Evolutionary conservation across 2,888 invertebrate genomes (phyloP), one percentile per base, ranked within the genome.

Genomic region (Junonia oenone): DNA sequence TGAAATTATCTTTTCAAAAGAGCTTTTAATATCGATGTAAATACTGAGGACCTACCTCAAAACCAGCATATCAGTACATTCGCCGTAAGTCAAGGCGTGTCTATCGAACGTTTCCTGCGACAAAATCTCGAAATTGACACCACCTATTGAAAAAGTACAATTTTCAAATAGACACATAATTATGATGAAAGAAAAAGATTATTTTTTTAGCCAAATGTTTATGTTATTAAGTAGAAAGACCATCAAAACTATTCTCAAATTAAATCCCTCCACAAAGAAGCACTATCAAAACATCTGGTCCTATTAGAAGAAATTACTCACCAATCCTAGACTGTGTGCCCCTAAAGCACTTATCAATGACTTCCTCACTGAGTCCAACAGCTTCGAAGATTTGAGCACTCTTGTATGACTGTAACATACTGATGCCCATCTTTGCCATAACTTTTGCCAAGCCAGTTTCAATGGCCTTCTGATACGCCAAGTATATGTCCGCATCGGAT

Each of bases 361-460:
- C 96, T 71, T 99, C 98, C 58, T 95, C 93, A 35, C 96, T 95
- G 45, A 99, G 83, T 0, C 99, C 99, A 8, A 99, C 98, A 0
- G 99, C 99, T 84, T 99, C 99, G 76, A 99, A 99, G 69, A 99
- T 99, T 90, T 99, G 99, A 0, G 99, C 99, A 62, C 98, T 97
- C 90, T 99, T 99, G 87, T 99, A 99, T 0, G 98, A 99, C 80
- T 99, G 99, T 37, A 99, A 90, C 0, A 99, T 99, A 55, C 98
- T 98, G 75, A 99, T 99, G 55, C 99, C 99, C 99, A 99, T 99
- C 83, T 99, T 99, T 4, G 99, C 99, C 99, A 99, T 99, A 0
- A 93, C 91, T 62, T 90, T 89, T 19, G 88, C 83, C 2, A 90
- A 62, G 48, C 98, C 98, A 0, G 97, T 94, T 71, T 97, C 97